Evolutionary conservation across 2,113 vertebrate genomes (phyloP).

Genomic region (Solenodon paradoxus): DNA sequence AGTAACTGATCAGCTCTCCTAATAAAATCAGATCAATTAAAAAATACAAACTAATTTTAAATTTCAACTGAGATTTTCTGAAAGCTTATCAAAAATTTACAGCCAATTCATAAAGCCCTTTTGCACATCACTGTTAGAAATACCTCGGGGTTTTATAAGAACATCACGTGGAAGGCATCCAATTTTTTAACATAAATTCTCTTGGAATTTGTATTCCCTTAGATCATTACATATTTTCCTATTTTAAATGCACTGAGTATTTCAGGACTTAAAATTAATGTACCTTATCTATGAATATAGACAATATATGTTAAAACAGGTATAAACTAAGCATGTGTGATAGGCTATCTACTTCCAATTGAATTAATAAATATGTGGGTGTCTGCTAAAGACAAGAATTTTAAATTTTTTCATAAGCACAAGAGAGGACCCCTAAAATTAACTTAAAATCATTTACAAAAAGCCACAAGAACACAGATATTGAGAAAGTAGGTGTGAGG

Average conservation of each 20-base stretch:
- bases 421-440: background rate
- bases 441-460: background rate
- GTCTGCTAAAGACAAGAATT: background rate
- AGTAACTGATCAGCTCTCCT: slow-evolving; percentile 98
- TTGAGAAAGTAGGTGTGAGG: background rate
- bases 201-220: background rate
- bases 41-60: background rate
- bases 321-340: background rate
- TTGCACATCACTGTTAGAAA: background rate
- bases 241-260: background rate
- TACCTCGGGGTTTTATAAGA: background rate
- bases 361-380: background rate
- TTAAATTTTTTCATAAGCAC: background rate
- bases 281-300: background rate
- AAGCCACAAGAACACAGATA: background rate
- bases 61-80: background rate
- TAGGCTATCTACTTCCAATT: background rate
- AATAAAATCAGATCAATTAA: slow-evolving; percentile 52
- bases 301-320: background rate
- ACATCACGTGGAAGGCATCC: background rate
- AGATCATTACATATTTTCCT: background rate
- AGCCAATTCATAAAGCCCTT: background rate
- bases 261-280: background rate
- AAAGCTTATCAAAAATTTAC: background rate
- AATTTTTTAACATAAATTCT: background rate